Percentiles rank a stretch among this genome's conserved stretches.
Evolutionary conservation across 2,113 vertebrate genomes (phyloP).

Genomic region (Indri indri): DNA sequence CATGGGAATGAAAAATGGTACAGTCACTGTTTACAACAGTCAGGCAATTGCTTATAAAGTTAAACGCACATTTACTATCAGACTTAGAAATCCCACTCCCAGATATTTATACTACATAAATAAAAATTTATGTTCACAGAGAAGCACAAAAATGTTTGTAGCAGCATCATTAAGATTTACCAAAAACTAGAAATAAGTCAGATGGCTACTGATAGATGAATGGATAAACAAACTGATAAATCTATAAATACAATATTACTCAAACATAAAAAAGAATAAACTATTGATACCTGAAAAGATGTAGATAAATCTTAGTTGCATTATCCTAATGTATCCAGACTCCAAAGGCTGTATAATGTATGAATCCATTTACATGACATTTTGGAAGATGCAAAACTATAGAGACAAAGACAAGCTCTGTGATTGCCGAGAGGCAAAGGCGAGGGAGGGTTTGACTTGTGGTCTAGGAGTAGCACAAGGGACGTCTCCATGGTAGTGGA

Average conservation of each 20-base stretch:
- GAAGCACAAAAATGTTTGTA: no score
- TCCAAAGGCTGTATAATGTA: not conserved
- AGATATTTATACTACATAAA: no score
- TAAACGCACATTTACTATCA: not conserved
- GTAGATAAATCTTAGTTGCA: not conserved
- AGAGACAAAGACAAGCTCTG: no score
- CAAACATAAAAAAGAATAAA: not conserved
- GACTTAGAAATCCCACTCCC: no score
- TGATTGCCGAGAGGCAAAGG: no score
- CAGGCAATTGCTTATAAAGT: not conserved
- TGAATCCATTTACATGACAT: not conserved
- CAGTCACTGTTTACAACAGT: not conserved
- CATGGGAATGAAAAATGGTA: not conserved
- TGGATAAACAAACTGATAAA: not conserved
- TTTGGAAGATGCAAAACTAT: not conserved
- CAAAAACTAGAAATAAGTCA: not conserved
- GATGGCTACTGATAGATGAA: not conserved
- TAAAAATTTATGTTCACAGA: no score
- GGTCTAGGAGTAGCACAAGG: rapidly evolving
- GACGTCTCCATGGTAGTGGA: not conserved
- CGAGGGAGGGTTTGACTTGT: rapidly evolving
- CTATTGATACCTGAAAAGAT: not conserved
- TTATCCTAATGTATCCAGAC: no score
- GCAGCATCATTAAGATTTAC: not conserved
- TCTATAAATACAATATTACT: not conserved